phyloP scores from a whole-genome alignment of 2,888 invertebrate species.

The Sphaerophoria taeniata region DNA sequence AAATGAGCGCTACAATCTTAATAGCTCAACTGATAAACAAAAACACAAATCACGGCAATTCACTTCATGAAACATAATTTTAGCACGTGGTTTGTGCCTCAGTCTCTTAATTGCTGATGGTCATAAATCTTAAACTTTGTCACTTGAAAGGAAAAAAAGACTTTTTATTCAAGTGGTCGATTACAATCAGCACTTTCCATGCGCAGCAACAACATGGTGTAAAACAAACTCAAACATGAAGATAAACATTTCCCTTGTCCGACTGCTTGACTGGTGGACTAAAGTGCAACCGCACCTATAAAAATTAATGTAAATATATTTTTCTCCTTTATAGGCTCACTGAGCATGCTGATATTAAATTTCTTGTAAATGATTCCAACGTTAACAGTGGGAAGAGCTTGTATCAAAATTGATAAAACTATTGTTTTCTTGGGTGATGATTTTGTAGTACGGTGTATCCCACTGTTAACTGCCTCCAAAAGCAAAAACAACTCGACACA shows the following conservation, averaged over 20 bases:
- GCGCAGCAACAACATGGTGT: constrained; percentile 45
- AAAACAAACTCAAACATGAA: constrained; percentile 59
- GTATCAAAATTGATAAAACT: too few relatives aligned
- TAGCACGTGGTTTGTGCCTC: constrained; percentile 44
- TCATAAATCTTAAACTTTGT: constrained; percentile 56
- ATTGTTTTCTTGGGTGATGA: too few relatives aligned
- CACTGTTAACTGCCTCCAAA: background rate
- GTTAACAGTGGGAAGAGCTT: background rate
- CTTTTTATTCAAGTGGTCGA: constrained; percentile 26
- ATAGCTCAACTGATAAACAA: background rate
- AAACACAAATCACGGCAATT: constrained; percentile 5
- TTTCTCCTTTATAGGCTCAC: constrained; percentile 22
- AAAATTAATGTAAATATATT: background rate
- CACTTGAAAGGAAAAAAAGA: constrained; percentile 30
- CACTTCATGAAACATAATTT: constrained; percentile 8
- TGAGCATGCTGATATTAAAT: constrained; percentile 55
- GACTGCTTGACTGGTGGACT: too few relatives aligned
- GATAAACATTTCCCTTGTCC: constrained; percentile 39
- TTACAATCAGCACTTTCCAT: constrained; percentile 45
- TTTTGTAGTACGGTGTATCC: too few relatives aligned
- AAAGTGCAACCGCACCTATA: constrained; percentile 58
- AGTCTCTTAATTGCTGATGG: too few relatives aligned
- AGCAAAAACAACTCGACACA: constrained; percentile 26
- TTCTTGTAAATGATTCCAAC: constrained; percentile 41
- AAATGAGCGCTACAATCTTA: background rate